Evolutionary conservation across 1,140 invertebrate genomes (phyloP).

Genomic region (Eciton burchellii): DNA sequence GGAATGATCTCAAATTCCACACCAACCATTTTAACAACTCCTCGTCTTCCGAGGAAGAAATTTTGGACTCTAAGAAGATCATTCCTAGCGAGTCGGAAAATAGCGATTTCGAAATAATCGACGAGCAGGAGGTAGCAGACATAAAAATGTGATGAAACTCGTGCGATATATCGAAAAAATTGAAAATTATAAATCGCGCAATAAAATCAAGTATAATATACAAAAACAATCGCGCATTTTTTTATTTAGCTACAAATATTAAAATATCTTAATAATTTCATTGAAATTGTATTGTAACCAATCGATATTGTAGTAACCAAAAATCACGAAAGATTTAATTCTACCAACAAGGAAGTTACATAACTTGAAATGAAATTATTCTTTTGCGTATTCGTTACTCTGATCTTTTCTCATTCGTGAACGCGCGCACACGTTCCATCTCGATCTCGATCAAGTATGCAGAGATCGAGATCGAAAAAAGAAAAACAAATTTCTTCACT

Average conservation of each 20-base stretch:
- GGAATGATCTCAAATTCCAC: slow-evolving; percentile 80
- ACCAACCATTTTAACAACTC: slow-evolving; percentile 81
- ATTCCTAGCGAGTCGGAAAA: slow-evolving; percentile 78
- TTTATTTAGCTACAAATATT: background rate
- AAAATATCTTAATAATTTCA: background rate
- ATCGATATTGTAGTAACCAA: background rate
- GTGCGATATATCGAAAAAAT: background rate
- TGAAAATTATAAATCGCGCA: background rate
- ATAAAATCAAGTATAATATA: background rate
- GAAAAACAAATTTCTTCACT: background rate
- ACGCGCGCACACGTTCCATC: too few relatives aligned
- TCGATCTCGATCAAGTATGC: background rate
- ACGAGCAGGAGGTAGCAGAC: slow-evolving; percentile 77
- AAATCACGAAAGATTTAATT: too few relatives aligned
- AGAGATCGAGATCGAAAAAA: background rate
- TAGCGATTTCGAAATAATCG: slow-evolving; percentile 84
- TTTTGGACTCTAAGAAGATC: slow-evolving; percentile 68
- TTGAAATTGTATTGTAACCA: background rate
- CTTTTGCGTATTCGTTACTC: too few relatives aligned
- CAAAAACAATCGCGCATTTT: too few relatives aligned
- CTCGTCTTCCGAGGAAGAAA: slow-evolving; percentile 80
- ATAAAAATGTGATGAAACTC: slow-evolving; percentile 75
- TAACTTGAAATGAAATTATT: too few relatives aligned
- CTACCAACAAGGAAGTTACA: too few relatives aligned
- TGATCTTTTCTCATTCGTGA: too few relatives aligned